Conservation (phyloP, 1,140 invertebrate genomes). For the Orchestia grillus region DNA sequence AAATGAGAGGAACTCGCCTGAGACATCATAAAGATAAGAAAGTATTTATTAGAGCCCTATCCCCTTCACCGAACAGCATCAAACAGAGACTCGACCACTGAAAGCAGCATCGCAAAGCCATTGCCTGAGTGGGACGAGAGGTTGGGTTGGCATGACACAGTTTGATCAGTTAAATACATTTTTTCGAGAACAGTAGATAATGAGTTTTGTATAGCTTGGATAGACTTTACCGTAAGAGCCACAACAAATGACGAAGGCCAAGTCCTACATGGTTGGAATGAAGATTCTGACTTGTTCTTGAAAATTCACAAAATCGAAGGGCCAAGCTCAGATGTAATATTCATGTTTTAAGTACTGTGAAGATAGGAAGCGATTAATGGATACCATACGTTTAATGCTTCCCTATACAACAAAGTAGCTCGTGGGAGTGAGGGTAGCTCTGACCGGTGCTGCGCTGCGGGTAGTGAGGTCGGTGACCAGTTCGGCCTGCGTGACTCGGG, state of each 20-base stretch:
- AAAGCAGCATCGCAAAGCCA: no score
- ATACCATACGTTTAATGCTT: neutral
- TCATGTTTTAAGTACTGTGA: no score
- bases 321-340: no score
- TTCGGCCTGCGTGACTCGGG: slow-evolving; percentile 86
- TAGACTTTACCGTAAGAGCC: neutral
- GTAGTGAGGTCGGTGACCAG: slow-evolving; percentile 75
- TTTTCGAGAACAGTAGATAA: neutral
- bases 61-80: no score
- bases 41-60: no score
- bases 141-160: neutral
- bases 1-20: no score
- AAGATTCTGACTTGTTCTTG: neutral
- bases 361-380: no score
- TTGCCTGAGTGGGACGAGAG: no score
- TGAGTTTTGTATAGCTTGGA: neutral
- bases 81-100: no score
- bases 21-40: no score
- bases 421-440: neutral
- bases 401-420: neutral
- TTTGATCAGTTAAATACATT: neutral
- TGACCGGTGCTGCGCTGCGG: neutral
- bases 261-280: neutral
- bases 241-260: neutral
- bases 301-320: neutral